Evolutionary conservation across 2,797 vertebrate genomes (phyloP), one percentile per base, ranked within the genome.

Genomic region (Geotrypetes seraphini): DNA sequence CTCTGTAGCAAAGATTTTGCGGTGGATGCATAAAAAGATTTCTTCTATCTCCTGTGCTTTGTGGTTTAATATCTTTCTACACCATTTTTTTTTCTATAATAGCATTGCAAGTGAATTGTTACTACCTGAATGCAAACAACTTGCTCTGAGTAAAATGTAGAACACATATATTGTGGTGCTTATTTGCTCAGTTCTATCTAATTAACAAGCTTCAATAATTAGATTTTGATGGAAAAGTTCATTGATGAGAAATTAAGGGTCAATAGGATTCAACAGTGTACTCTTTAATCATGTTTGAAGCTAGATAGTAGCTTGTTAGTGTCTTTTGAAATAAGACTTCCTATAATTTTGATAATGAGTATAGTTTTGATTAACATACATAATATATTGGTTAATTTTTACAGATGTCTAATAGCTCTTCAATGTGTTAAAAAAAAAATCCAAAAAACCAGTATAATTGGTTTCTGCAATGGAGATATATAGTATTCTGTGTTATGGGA

Each of bases 141-240:
- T n/a, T n/a, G n/a, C n/a, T n/a, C 44, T 52, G 39, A 25, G 25
- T 10, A 51, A 51, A 36, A 36, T 33, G 20, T n/a, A n/a, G n/a
- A n/a, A n/a, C 19, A 63, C 57, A 33, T 27, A 14, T 16, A 19
- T 53, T 38, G 57, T 10, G 31, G 2, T 10, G 43, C 35, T 19
- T 28, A 24, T 16, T 42, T 25, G 20, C 29, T 55, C 22, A 13
- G 5, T 28, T 37, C 12, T 15, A 28, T 37, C 20, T 51, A 40
- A 50, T 35, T 25, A 42, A 36, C 41, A 33, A 23, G 35, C 39
- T 55, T 38, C 38, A 12, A 5, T 50, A 28, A 36, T 56, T n/a
- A 49, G 31, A 34, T 18, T 47, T 60, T 57, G 18, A 12, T 22
- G 11, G 26, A 22, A 27, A 16, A 34, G 18, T 12, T 10, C 5